These are phyloP conservation scores for Acleris cristana DNA, from an alignment of 2,888 invertebrate species.

Conservation along the genomic window DNA sequence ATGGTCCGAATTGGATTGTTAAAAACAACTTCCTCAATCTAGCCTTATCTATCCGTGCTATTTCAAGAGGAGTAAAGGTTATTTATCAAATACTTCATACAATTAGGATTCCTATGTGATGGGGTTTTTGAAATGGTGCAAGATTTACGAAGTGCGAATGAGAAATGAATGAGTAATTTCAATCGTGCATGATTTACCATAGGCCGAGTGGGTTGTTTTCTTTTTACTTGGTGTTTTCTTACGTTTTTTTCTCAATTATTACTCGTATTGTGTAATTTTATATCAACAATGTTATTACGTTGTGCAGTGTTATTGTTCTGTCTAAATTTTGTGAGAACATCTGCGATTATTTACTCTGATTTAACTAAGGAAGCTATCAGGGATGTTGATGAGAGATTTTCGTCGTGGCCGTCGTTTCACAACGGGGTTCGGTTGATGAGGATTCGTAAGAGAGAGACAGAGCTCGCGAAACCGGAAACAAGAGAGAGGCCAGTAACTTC, in stretches of 20 bases:
- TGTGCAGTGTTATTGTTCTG: conserved; percentile 58
- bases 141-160: conserved; percentile 3
- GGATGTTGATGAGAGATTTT: conserved; percentile 54
- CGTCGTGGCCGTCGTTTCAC: conserved; percentile 66
- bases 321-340: conserved; percentile 57
- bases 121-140: conserved; percentile 1
- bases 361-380: conserved; percentile 39
- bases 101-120: conserved; percentile 1
- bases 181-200: conserved; percentile 15
- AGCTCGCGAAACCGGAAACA: conserved; percentile 10
- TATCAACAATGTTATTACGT: conserved; percentile 53
- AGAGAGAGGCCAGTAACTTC: conserved; percentile 6
- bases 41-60: neutral
- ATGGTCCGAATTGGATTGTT: conserved; percentile 20
- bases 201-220: conserved; percentile 15
- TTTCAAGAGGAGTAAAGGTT: neutral
- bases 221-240: conserved; percentile 22
- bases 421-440: conserved; percentile 57
- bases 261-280: conserved; percentile 20
- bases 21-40: neutral
- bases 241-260: conserved; percentile 13
- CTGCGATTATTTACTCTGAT: conserved; percentile 45
- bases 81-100: neutral
- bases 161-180: conserved; percentile 21
- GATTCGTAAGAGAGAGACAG: conserved; percentile 51